Evolutionary conservation across 2,888 invertebrate species (phyloP).

Genomic region (Pollenia amentaria): DNA sequence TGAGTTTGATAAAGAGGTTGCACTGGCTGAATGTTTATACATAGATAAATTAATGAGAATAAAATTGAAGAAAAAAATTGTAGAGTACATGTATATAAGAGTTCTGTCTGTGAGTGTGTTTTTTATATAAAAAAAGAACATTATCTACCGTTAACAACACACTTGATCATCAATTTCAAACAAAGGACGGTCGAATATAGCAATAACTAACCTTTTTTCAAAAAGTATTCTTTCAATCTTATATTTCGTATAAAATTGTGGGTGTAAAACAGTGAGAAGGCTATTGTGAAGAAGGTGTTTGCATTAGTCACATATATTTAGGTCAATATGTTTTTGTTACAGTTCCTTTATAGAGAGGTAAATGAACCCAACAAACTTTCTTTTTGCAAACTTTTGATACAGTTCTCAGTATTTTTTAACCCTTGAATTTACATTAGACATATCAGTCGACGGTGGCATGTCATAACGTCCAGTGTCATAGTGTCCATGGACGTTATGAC

Average conservation of each 20-base stretch:
- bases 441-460: no score
- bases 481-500: no score
- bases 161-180: constrained; percentile 71
- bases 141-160: constrained; percentile 68
- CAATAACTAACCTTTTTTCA: constrained; percentile 28
- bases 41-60: constrained; percentile 71
- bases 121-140: constrained; percentile 22
- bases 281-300: background rate
- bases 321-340: constrained; percentile 73
- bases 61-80: constrained; percentile 24
- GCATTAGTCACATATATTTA: constrained; percentile 55
- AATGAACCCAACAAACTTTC: background rate
- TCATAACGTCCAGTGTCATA: no score
- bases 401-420: no score
- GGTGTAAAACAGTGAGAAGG: background rate
- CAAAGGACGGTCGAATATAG: constrained; percentile 56
- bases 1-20: constrained; percentile 71
- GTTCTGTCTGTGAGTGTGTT: constrained; percentile 7
- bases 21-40: constrained; percentile 51
- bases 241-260: background rate
- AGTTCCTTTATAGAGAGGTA: constrained; percentile 22
- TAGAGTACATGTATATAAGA: no score
- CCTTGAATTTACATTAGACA: no score
- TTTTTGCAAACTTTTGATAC: no score
- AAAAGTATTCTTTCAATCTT: background rate